Evolutionary conservation across 1,140 invertebrate genomes (phyloP).

Genomic region (Diorhabda sublineata): DNA sequence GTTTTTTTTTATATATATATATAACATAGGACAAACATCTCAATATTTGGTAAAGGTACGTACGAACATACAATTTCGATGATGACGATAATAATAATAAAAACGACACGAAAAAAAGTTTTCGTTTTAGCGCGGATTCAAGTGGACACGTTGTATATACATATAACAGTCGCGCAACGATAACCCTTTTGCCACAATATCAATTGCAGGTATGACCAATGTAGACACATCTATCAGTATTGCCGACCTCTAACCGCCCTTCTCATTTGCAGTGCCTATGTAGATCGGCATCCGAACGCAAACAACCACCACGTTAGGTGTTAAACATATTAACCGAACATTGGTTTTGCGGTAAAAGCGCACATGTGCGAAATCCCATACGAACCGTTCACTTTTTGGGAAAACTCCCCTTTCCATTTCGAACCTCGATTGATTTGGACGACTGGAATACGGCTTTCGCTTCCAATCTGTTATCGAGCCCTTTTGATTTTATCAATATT

Average conservation of each 20-base stretch:
- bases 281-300: conserved; percentile 27
- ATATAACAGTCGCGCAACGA: not conserved
- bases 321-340: conserved; percentile 46
- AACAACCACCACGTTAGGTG: conserved; percentile 39
- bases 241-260: conserved; percentile 23
- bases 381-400: conserved; percentile 15
- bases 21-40: too few species aligned
- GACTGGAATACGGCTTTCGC: conserved; percentile 26
- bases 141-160: too few species aligned
- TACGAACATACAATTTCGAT: too few species aligned
- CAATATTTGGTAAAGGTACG: too few species aligned
- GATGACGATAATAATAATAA: too few species aligned
- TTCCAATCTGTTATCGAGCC: conserved; percentile 40
- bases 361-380: conserved; percentile 28
- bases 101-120: too few species aligned
- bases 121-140: too few species aligned
- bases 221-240: conserved; percentile 43
- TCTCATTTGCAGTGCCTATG: conserved; percentile 28
- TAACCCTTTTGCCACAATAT: conserved; percentile 31
- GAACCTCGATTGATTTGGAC: conserved; percentile 22
- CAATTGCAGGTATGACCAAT: conserved; percentile 40
- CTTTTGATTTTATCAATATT: conserved; percentile 40
- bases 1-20: too few species aligned
- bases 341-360: conserved; percentile 43
- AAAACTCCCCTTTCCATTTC: not conserved